phyloP scores from a whole-genome alignment of 2,888 invertebrate species.

The Polylopha cassiicola region DNA sequence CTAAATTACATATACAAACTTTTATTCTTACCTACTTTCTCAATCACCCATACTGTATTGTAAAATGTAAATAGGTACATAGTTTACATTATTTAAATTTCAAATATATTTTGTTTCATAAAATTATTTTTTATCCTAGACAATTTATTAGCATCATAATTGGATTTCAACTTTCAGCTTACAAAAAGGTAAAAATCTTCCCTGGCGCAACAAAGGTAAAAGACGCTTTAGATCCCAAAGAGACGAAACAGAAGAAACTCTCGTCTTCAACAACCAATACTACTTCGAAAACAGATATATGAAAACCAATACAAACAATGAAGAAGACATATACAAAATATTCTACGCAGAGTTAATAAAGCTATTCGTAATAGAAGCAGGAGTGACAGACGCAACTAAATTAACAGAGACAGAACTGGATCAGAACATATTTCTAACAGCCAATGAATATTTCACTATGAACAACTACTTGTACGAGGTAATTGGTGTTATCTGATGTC shows the following conservation, averaged over 20 bases:
- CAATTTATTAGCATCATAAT: too few species aligned
- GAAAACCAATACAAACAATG: slow-evolving; percentile 37
- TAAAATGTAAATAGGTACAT: too few species aligned
- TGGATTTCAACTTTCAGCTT: slow-evolving; percentile 34
- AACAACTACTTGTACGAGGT: slow-evolving; percentile 76
- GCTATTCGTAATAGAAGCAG: slow-evolving; percentile 57
- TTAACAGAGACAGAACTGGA: slow-evolving; percentile 57
- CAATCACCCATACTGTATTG: too few species aligned
- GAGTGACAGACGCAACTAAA: slow-evolving; percentile 38
- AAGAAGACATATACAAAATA: slow-evolving; percentile 43
- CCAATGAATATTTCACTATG: slow-evolving; percentile 68
- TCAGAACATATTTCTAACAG: slow-evolving; percentile 58
- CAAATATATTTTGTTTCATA: too few species aligned
- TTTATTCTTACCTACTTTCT: too few species aligned
- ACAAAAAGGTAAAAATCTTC: slow-evolving; percentile 44
- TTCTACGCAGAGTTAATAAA: slow-evolving; percentile 65
- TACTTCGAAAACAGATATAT: slow-evolving; percentile 27
- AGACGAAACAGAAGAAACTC: slow-evolving; percentile 17
- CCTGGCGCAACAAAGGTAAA: slow-evolving; percentile 30
- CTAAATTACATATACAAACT: too few species aligned
- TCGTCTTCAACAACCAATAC: slow-evolving; percentile 25
- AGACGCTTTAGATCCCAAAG: slow-evolving; percentile 1
- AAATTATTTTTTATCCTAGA: too few species aligned
- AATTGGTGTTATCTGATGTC: too few species aligned
- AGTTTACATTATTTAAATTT: too few species aligned